Conservation (phyloP, 2,113 vertebrate species). For the Tyrannus savana region DNA sequence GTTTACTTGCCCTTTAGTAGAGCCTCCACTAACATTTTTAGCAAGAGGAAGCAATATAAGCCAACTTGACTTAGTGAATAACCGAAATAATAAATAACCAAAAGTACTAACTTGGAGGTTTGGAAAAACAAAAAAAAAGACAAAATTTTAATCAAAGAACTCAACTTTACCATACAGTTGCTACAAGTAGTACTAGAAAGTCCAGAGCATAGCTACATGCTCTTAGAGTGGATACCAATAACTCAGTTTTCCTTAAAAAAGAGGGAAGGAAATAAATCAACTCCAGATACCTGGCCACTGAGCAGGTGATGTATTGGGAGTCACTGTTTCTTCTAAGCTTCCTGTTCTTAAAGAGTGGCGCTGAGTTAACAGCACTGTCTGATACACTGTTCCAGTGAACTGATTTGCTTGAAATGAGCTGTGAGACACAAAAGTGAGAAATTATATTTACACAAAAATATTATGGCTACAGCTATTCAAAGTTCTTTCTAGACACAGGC, state of each 20-base stretch:
- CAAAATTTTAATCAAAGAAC: neutral
- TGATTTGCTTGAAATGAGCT: constrained; percentile 89
- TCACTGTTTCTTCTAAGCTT: constrained; percentile 87
- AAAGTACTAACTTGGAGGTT: neutral
- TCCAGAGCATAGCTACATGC: neutral
- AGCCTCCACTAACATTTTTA: neutral
- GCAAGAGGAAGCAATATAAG: neutral
- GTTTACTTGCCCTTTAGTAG: neutral
- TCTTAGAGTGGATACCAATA: neutral
- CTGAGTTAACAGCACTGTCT: constrained; percentile 88
- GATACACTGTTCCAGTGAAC: constrained; percentile 94
- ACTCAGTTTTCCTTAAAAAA: neutral
- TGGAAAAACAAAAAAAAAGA: neutral
- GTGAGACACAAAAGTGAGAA: neutral
- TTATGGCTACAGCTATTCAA: neutral
- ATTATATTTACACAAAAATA: neutral
- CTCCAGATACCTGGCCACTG: constrained; percentile 92
- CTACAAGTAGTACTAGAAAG: neutral
- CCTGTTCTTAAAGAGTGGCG: constrained; percentile 79
- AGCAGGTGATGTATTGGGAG: constrained; percentile 90
- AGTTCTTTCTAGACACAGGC: neutral
- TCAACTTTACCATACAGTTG: neutral
- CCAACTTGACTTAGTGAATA: neutral
- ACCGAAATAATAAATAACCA: neutral
- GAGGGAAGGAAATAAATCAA: neutral